phyloP scores from a whole-genome alignment of 1,140 invertebrate species.

The Drosophila tropicalis region DNA sequence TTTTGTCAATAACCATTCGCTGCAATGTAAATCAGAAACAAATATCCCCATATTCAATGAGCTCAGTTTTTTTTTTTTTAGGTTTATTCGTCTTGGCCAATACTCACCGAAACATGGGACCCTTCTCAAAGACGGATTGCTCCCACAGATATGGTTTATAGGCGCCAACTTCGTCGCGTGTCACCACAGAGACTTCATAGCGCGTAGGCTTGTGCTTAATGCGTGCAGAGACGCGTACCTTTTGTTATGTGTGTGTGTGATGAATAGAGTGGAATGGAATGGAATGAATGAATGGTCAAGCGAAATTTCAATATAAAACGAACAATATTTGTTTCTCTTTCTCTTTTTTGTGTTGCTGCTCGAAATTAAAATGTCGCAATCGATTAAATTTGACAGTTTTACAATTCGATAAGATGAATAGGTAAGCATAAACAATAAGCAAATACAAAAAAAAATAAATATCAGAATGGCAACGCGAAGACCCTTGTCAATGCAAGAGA shows the following conservation, averaged over 20 bases:
- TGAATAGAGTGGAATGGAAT: too few species aligned
- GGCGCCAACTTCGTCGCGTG: constrained; percentile 97
- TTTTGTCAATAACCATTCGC: constrained; percentile 98
- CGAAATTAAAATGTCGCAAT: neutral
- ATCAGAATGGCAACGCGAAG: too few species aligned
- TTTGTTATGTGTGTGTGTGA: too few species aligned
- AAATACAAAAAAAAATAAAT: too few species aligned
- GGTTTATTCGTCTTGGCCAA: neutral
- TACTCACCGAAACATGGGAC: constrained; percentile 88
- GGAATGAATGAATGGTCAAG: too few species aligned
- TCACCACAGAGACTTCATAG: constrained; percentile 97
- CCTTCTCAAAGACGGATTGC: constrained; percentile 96
- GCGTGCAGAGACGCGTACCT: constrained; percentile 92
- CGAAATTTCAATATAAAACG: neutral
- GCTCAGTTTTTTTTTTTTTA: too few species aligned
- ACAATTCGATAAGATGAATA: neutral
- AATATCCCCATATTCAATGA: neutral
- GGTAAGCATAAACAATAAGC: too few species aligned
- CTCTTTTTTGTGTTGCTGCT: too few species aligned
- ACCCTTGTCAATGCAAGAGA: too few species aligned
- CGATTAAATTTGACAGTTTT: neutral
- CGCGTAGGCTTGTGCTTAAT: constrained; percentile 93
- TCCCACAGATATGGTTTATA: constrained; percentile 98
- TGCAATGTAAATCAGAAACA: constrained; percentile 47
- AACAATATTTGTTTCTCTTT: too few species aligned